Evolutionary conservation across 2,888 invertebrate genomes (phyloP), one percentile per base, ranked within the genome.

Genomic region (Tachina lurida): DNA sequence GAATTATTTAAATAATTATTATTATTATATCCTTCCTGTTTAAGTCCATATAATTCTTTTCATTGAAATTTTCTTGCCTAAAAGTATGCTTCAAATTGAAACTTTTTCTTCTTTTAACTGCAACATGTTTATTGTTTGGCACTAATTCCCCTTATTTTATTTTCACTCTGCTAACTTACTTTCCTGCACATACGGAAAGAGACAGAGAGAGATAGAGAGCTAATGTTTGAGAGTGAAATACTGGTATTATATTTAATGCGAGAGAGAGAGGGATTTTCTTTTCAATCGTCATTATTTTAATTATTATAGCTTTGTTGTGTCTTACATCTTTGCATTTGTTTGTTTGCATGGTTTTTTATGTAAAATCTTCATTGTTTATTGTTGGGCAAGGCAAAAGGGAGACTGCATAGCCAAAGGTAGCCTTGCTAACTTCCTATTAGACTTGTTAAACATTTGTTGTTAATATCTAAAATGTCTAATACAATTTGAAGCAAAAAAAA

Each of bases 41-140:
- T 17, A 54, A 54, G 4, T 47, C 15, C 1, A 47, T 47, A 12
- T 47, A 47, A 13, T 15, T 47, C 15, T 39, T 49, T 68, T 39
- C 1, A 19, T 49, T n/a, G 17, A 31, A 68, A 15, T 22, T 49
- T 68, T 49, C n/a, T 15, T 41, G 43, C 82, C 76, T 56, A 15
- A 45, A 82, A 71, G 52, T 76, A 83, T 56, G 65, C 76, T 77
- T 71, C 63, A 65, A 63, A 70, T 70, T 70, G 17, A 22, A 19
- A 54, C 8, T 39, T 67, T 41, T 41, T 41, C 54, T 43, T 63
- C 65, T 45, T 54, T 54, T 43, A n/a, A 17, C 31, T 41, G 15
- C 15, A 68, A 60, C 22, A 19, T 43, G n/a, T 3, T 49, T 58
- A 39, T 52, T 22, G 17, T 39, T 31, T 3, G 3, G 22, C n/a